These are phyloP conservation scores for Cyrtorhinus lividipennis DNA, from an alignment of 1,140 invertebrate species.

Conservation along the genomic window DNA sequence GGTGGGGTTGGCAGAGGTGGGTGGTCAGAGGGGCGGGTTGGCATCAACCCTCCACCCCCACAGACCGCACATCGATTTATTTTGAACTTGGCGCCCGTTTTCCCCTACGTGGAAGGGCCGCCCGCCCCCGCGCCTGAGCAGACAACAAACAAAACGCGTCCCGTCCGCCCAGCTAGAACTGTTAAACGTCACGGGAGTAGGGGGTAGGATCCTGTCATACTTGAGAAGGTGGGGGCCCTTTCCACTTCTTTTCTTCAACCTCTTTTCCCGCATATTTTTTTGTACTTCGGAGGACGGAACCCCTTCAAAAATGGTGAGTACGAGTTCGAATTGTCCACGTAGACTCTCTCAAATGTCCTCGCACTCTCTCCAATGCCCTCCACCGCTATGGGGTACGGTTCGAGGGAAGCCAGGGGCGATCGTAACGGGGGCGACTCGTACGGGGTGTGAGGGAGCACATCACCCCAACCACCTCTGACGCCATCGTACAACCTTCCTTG, in stretches of 20 bases:
- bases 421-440: background rate
- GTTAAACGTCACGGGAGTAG: too few relatives aligned
- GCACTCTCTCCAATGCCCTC: background rate
- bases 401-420: background rate
- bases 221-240: too few relatives aligned
- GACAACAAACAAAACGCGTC: constrained; percentile 8
- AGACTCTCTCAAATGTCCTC: background rate
- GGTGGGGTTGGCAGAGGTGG: too few relatives aligned
- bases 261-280: too few relatives aligned
- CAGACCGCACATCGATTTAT: constrained; percentile 7
- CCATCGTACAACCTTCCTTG: background rate
- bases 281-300: background rate
- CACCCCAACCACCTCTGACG: background rate
- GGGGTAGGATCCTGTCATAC: too few relatives aligned
- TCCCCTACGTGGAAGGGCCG: background rate
- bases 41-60: too few relatives aligned
- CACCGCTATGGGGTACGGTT: background rate
- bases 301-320: background rate
- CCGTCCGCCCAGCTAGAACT: background rate
- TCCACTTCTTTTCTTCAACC: too few relatives aligned
- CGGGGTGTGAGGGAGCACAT: background rate
- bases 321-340: too few relatives aligned
- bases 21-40: too few relatives aligned
- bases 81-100: constrained; percentile 5
- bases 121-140: background rate